Conservation (phyloP, 2,113 vertebrate genomes). For the Tyrannus savana region DNA sequence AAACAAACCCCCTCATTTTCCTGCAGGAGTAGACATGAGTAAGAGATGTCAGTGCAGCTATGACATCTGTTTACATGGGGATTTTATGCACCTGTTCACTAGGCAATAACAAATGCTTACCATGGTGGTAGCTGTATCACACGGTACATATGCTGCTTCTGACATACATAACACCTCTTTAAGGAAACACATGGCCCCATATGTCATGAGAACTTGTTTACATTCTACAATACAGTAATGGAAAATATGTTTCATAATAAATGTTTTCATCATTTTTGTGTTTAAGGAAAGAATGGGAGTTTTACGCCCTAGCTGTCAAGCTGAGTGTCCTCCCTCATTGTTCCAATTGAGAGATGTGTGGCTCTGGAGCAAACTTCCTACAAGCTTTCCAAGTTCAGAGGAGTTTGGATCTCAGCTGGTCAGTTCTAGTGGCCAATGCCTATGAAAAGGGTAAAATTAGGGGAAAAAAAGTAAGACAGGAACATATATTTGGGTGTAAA, state of each 20-base stretch:
- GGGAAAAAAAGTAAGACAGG: not conserved
- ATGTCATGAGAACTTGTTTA: conserved; percentile 77
- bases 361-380: not conserved
- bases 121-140: conserved; percentile 74
- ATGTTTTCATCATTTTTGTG: conserved; percentile 75
- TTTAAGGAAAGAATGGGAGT: conserved; percentile 62
- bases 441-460: not conserved
- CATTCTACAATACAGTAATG: conserved; percentile 73
- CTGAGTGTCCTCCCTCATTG: conserved; percentile 43
- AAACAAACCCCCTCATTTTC: conserved; percentile 50
- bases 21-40: conserved; percentile 37
- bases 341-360: not conserved
- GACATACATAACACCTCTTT: conserved; percentile 79
- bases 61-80: conserved; percentile 72
- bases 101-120: conserved; percentile 67
- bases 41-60: conserved; percentile 43
- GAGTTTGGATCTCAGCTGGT: not conserved
- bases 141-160: conserved; percentile 75
- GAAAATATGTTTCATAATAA: conserved; percentile 79
- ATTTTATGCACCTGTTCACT: conserved; percentile 74
- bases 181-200: conserved; percentile 81
- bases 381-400: not conserved
- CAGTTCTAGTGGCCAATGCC: not conserved
- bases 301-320: conserved; percentile 45
- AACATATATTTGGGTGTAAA: not conserved